Percentiles rank a stretch among this genome's conserved stretches.
Evolutionary conservation across 1,140 invertebrate species (phyloP).

Genomic region (Anastatus disparis): DNA sequence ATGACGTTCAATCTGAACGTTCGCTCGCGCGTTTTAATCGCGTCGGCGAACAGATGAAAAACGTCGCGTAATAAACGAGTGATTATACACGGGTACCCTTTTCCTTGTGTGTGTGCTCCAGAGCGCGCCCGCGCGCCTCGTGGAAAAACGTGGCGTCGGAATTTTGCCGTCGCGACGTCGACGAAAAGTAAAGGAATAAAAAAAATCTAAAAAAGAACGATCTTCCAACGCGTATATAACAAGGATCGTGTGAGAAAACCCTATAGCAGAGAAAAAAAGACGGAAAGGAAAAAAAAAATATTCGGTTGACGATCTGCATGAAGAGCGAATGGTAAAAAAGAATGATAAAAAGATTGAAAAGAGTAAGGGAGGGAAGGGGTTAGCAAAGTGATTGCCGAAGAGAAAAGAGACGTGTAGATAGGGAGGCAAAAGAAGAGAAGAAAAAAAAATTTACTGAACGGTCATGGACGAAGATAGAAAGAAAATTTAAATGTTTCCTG

Average conservation of each 20-base stretch:
- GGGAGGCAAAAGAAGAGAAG: slow-evolving; percentile 7
- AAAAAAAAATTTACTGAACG: neutral
- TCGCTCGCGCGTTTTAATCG: slow-evolving; percentile 19
- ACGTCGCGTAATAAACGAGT: slow-evolving; percentile 37
- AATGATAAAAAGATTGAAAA: slow-evolving; percentile 37
- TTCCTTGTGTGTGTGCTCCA: no score
- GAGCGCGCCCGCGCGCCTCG: no score
- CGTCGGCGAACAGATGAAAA: slow-evolving; percentile 29
- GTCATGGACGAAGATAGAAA: neutral
- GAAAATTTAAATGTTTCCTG: slow-evolving; percentile 52
- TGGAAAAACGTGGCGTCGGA: slow-evolving; percentile 9
- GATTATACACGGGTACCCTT: slow-evolving; percentile 36
- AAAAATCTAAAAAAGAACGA: no score
- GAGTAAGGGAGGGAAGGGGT: slow-evolving; percentile 33
- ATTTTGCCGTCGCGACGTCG: neutral
- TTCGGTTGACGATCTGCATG: slow-evolving; percentile 12
- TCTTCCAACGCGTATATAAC: slow-evolving; percentile 1
- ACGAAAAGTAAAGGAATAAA: no score
- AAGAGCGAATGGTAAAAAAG: slow-evolving; percentile 39
- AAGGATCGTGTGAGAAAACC: no score
- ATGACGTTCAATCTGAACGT: neutral
- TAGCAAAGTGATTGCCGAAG: slow-evolving; percentile 26
- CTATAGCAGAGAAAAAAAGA: no score
- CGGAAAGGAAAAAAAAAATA: slow-evolving; percentile 2
- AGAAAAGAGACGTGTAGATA: slow-evolving; percentile 17